Base-by-base conservation (phyloP, 2,113 vertebrate species). In the Anguilla rostrata region DNA sequence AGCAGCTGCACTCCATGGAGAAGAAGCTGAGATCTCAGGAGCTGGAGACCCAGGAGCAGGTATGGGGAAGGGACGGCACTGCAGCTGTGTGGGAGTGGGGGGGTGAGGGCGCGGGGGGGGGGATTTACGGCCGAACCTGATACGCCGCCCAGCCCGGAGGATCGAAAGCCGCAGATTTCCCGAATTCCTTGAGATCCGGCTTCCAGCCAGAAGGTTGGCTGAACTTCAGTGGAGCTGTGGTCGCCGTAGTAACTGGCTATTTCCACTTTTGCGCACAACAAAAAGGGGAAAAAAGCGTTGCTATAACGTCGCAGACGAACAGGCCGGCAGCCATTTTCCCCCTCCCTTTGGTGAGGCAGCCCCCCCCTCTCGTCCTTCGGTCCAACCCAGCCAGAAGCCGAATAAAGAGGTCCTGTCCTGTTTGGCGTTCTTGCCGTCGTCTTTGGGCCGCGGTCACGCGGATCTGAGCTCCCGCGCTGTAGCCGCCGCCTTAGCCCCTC, bases 31-130 rank as follows among this genome's bases (percentile, higher is more conserved):
- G 97, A 0, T 93, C 87, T 89, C 95, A 92, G 91, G 97, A 98
- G 87, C 91, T 99, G 82, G 96, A 97, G 90, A 90, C 90, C 0
- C 96, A 97, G 14, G 96, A 98, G 83, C 97, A 98, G 98, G 98
- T 99, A 96, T 87, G 0, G 0, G 0, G 34, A 34, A 0, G 22
- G 63, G 82, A 7, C 39, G 63, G 15, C 43, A 63, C 60, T 39
- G 39, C 39, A 63, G 57, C 57, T 12, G 39, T 39, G 11, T 2
- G 34, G 39, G 60, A 16, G 39, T 60, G 57, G 57, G 56, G 53
- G 14, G n/a, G 26, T 41, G 43, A 41, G 22, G 86, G 88, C 85
- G 3, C 43, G 43, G 43, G 43, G 5, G 49, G 86, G 46, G 0
- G 6, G 81, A 75, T 14, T 78, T 86, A 60, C 56, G 78, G 78